Conservation (phyloP, 2,113 vertebrate genomes). For the Hucho hucho region DNA sequence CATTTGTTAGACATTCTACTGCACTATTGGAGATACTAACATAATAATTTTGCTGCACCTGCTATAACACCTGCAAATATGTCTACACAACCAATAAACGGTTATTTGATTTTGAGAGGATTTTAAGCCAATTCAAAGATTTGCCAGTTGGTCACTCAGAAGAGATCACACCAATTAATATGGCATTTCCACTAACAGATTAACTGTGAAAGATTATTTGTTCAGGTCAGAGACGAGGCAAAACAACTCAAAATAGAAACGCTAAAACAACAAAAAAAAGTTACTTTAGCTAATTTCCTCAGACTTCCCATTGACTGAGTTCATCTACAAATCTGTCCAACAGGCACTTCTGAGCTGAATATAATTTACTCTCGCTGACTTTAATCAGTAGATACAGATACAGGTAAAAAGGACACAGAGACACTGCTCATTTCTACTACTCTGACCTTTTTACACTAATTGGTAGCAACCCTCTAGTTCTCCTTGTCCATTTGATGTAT, state of each 20-base stretch:
- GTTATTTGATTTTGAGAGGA: neutral
- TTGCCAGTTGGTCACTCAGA: no score
- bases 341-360: neutral
- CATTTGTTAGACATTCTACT: no score
- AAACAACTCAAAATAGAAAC: no score
- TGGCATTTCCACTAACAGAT: neutral
- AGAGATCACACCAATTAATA: neutral
- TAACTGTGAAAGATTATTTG: neutral
- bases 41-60: no score
- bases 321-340: neutral
- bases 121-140: neutral
- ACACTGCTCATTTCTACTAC: conserved; percentile 22
- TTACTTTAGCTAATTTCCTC: neutral
- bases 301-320: neutral
- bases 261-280: neutral
- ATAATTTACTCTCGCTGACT: conserved; percentile 23
- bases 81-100: neutral
- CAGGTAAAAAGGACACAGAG: conserved; percentile 38
- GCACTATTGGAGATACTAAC: no score
- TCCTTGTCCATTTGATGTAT: conserved; percentile 50
- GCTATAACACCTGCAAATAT: no score
- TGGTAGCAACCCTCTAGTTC: conserved; percentile 49
- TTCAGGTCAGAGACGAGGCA: neutral
- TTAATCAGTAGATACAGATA: conserved; percentile 22
- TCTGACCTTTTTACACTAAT: conserved; percentile 43